Conservation (phyloP, 2,113 vertebrate species). For the Typhlomys cinereus region DNA sequence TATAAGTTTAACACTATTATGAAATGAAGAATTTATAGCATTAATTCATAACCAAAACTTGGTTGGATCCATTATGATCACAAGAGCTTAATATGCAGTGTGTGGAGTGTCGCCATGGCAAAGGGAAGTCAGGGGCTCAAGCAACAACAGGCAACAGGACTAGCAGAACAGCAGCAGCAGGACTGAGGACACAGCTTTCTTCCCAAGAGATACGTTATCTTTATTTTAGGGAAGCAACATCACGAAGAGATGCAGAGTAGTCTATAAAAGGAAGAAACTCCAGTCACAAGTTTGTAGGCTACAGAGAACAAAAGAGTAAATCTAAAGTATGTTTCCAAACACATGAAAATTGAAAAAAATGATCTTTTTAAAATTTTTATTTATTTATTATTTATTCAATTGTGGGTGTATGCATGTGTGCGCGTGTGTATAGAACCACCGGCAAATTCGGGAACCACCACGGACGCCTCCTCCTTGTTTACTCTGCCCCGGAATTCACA, state of each 20-base stretch:
- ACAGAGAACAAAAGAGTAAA: background rate
- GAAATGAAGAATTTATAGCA: constrained; percentile 2
- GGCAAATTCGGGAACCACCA: too few species aligned
- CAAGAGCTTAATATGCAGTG: background rate
- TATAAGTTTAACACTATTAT: background rate
- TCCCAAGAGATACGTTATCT: background rate
- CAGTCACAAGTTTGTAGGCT: background rate
- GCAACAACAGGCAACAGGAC: background rate
- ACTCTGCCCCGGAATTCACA: too few species aligned
- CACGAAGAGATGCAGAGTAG: background rate
- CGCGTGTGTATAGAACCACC: too few species aligned
- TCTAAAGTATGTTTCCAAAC: background rate
- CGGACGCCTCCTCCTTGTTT: too few species aligned
- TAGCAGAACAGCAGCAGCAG: background rate
- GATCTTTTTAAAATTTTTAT: too few species aligned
- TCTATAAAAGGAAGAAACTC: background rate
- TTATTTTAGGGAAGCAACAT: background rate
- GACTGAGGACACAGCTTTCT: background rate
- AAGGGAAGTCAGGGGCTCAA: background rate
- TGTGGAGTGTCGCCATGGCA: background rate
- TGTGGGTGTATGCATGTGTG: too few species aligned
- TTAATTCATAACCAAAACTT: background rate
- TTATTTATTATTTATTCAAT: too few species aligned
- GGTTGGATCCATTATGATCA: background rate
- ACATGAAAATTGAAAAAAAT: background rate